Evolutionary conservation across 64 coral and sea anemone genomes (phyloP).

Genomic region (Porites lutea): DNA sequence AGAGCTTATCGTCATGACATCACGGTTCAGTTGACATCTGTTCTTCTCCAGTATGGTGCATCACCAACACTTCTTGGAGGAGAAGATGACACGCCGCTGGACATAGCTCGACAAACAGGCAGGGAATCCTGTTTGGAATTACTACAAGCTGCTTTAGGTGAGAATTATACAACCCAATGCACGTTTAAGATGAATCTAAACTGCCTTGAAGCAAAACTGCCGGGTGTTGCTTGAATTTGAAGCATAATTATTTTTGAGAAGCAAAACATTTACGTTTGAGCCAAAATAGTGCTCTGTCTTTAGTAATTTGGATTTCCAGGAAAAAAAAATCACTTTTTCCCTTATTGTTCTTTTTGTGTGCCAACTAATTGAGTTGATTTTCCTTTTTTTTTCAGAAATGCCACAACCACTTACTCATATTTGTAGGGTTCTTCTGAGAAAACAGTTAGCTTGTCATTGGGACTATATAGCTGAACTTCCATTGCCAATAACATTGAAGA

Average conservation of each 20-base stretch:
- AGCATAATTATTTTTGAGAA: no score
- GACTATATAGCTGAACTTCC: constrained; percentile 12
- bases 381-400: constrained; percentile 36
- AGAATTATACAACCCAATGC: background rate
- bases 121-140: constrained; percentile 67
- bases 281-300: no score
- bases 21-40: constrained; percentile 68
- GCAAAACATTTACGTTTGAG: no score
- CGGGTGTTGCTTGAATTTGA: background rate
- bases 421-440: constrained; percentile 51
- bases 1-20: constrained; percentile 67
- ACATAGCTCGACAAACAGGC: constrained; percentile 60
- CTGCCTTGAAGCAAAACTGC: background rate
- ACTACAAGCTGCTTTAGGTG: constrained; percentile 69
- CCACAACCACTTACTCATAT: constrained; percentile 45
- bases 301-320: no score
- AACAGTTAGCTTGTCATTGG: constrained; percentile 50
- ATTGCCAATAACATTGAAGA: constrained; percentile 4
- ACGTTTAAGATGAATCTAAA: background rate
- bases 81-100: constrained; percentile 81
- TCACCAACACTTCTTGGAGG: constrained; percentile 72
- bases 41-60: constrained; percentile 85
- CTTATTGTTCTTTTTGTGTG: no score
- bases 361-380: background rate
- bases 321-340: no score